A percentile compares a stretch with the other conserved stretches of the same genome.
Conservation (phyloP, 1,140 invertebrate species). For the Hestina assimilis region DNA sequence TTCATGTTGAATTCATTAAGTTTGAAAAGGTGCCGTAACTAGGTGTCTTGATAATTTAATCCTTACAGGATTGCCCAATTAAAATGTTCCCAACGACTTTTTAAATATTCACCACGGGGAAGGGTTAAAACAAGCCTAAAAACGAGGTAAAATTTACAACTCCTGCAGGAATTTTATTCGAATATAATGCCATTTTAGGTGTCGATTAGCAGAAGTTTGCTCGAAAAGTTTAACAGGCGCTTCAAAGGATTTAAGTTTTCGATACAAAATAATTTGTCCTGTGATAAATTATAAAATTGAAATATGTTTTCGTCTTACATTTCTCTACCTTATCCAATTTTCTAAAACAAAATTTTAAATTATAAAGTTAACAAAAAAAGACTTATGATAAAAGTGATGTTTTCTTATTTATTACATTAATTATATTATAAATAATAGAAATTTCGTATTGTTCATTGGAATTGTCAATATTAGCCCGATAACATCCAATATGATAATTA, state of each 20-base stretch:
- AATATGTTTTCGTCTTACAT: too few relatives aligned
- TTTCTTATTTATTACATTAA: too few relatives aligned
- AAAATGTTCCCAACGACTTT: conserved; percentile 76
- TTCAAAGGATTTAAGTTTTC: conserved; percentile 27
- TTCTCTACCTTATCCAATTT: too few relatives aligned
- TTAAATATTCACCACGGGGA: conserved; percentile 72
- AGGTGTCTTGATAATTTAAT: conserved; percentile 78
- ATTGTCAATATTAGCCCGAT: too few relatives aligned
- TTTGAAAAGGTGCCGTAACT: conserved; percentile 69
- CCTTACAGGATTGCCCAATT: conserved; percentile 73
- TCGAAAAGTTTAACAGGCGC: conserved; percentile 44
- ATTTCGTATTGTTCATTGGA: too few relatives aligned
- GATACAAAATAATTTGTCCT: too few relatives aligned
- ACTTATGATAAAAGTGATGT: too few relatives aligned
- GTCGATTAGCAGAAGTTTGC: conserved; percentile 70
- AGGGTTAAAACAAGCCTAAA: conserved; percentile 66
- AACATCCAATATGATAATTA: too few relatives aligned
- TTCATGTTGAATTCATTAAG: conserved; percentile 74
- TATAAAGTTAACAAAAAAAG: too few relatives aligned
- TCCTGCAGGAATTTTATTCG: conserved; percentile 58
- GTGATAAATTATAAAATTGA: neutral
- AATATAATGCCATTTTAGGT: conserved; percentile 72
- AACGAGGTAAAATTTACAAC: conserved; percentile 65
- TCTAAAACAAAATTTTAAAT: too few relatives aligned
- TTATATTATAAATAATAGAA: too few relatives aligned